Evolutionary conservation across 2,113 vertebrate species (phyloP).

Genomic region (Apteryx mantelli): DNA sequence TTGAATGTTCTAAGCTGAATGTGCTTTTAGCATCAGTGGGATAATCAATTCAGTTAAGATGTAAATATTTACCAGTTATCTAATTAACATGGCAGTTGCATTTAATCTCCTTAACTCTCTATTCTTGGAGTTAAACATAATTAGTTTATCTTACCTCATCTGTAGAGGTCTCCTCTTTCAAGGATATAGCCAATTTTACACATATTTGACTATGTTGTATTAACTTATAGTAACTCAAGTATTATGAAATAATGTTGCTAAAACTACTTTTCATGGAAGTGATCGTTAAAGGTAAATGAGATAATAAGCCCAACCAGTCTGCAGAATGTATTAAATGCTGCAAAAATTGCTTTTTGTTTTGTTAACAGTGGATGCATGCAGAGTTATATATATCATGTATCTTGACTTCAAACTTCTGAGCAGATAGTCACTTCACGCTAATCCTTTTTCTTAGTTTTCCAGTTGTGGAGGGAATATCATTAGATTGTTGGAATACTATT

Average conservation of each 20-base stretch:
- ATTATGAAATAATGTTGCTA: background rate
- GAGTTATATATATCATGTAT: background rate
- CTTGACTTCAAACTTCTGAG: background rate
- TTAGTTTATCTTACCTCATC: background rate
- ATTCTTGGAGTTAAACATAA: background rate
- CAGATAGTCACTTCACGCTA: background rate
- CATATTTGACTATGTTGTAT: background rate
- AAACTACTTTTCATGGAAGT: background rate
- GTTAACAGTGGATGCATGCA: background rate
- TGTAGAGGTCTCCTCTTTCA: background rate
- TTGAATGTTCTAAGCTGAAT: background rate
- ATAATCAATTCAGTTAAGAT: background rate
- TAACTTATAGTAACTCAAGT: background rate
- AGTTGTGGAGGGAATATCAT: background rate
- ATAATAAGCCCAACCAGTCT: background rate
- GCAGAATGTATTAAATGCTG: background rate
- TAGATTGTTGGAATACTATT: background rate
- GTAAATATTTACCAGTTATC: background rate
- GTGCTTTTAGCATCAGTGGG: background rate
- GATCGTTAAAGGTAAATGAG: background rate
- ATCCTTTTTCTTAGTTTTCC: background rate
- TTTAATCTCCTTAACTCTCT: background rate
- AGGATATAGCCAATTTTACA: background rate
- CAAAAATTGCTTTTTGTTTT: background rate
- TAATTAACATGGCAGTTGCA: background rate